Evolutionary conservation across 2,113 vertebrate genomes (phyloP), one percentile per base, ranked within the genome.

Genomic region (Corydoras sp.): DNA sequence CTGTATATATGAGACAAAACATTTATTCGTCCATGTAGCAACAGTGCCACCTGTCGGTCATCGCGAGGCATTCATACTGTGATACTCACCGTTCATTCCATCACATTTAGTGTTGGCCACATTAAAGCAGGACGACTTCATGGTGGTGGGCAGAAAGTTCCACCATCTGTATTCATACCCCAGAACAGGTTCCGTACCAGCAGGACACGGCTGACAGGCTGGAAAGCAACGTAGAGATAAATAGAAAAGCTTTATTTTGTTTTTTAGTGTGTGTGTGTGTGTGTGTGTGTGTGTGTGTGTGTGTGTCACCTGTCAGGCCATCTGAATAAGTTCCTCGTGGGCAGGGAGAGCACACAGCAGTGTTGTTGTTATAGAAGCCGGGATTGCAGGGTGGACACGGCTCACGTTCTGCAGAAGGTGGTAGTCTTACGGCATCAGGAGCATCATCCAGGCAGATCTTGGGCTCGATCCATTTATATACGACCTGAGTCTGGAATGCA

Each of bases 141-240:
- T 98, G 83, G 95, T 97, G 64, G 81, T 69, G 13, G 95, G 96
- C 61, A 98, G 88, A 54, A 93, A 81, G 62, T 99, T 98, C 96
- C 96, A 99, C 97, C 95, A 99, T 82, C 97, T 98, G 78, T 95
- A 99, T 76, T 97, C 93, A 75, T 95, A 95, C 0, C 92, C 96
- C 49, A 96, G 84, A 0, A 82, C 85, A 24, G 97, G 94, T 73
- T 99, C 97, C 0, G 95, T 98, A 62, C 97, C 96, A 29, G 96
- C 94, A 18, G 94, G 95, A 66, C 97, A 99, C 2, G 79, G 76
- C 80, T 87, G 82, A 80, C 97, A 99, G 0, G 89, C 97, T 98
- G 76, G 5, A 7, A 24, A 65, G 13, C 18, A 49, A 74, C 24
- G 71, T 6, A 62, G 5, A 74, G 64, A 74, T 48, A 77, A 24